Conservation (phyloP, 2,113 vertebrate species). For the Plectropomus leopardus region DNA sequence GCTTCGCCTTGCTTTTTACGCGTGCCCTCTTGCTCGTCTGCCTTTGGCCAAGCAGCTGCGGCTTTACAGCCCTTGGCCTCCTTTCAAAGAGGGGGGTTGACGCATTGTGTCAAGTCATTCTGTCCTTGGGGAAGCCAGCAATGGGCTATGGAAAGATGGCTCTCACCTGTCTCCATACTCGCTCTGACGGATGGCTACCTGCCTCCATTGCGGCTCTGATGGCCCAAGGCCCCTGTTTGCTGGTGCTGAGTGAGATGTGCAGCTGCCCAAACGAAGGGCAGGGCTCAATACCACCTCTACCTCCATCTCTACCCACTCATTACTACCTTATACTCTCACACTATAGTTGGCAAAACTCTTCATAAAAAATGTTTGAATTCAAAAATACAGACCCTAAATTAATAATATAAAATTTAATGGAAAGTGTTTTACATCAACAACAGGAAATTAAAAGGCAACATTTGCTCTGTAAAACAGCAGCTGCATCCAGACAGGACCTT, state of each 20-base stretch:
- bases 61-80: constrained; percentile 76
- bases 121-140: constrained; percentile 89
- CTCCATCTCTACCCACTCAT: constrained; percentile 41
- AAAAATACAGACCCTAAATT: background rate
- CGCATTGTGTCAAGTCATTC: constrained; percentile 89
- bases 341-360: background rate
- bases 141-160: constrained; percentile 88
- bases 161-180: constrained; percentile 88
- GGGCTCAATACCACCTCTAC: constrained; percentile 17
- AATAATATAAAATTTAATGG: background rate
- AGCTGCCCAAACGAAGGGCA: constrained; percentile 79
- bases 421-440: background rate
- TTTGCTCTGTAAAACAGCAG: background rate
- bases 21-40: constrained; percentile 63
- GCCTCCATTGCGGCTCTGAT: constrained; percentile 81
- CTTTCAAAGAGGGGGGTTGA: constrained; percentile 79
- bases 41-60: constrained; percentile 79
- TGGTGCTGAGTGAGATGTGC: constrained; percentile 78
- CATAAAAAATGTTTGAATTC: background rate
- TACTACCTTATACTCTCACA: constrained; percentile 19
- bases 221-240: constrained; percentile 83
- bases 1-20: constrained; percentile 36
- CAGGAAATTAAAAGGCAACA: background rate
- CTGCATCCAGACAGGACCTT: background rate
- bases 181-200: constrained; percentile 88